Conservation (phyloP, 2,888 invertebrate species). For the Esperia sulphurella region DNA sequence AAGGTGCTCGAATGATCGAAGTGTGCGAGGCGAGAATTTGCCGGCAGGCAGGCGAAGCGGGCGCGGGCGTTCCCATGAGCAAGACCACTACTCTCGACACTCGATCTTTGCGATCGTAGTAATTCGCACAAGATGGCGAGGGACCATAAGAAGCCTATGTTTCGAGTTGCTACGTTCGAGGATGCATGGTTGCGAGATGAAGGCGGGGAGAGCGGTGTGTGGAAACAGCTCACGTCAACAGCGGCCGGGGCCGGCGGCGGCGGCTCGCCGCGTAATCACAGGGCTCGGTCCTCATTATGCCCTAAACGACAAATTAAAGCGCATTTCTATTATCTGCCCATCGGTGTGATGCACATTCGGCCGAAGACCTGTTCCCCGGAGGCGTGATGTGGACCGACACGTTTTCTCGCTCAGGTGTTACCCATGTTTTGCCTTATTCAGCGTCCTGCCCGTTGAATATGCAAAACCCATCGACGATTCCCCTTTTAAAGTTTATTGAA, state of each 20-base stretch:
- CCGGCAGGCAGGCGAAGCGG: conserved; percentile 43
- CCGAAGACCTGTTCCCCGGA: conserved; percentile 50
- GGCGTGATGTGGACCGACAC: conserved; percentile 32
- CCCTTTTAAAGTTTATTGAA: conserved; percentile 13
- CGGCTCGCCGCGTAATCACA: conserved; percentile 79
- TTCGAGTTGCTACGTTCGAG: conserved; percentile 46
- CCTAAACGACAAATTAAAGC: conserved; percentile 80
- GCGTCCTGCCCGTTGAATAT: conserved; percentile 41
- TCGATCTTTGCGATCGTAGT: conserved; percentile 14
- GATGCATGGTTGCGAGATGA: conserved; percentile 36
- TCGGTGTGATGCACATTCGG: conserved; percentile 56
- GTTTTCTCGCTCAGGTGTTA: conserved; percentile 38
- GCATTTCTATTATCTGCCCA: conserved; percentile 77
- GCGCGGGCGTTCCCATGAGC: conserved; percentile 49
- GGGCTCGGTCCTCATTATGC: conserved; percentile 75
- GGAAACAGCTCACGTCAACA: conserved; percentile 74
- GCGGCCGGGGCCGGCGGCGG: conserved; percentile 72
- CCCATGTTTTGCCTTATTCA: conserved; percentile 26
- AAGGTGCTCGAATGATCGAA: conserved; percentile 38
- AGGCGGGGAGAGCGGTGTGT: conserved; percentile 39
- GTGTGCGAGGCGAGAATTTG: conserved; percentile 54
- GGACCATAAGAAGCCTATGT: conserved; percentile 12
- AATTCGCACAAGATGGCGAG: neutral
- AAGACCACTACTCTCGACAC: conserved; percentile 38
- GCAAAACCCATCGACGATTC: conserved; percentile 37